Evolutionary conservation across 2,113 vertebrate species (phyloP), one percentile per base, ranked within the genome.

Genomic region (Myotis davidii): DNA sequence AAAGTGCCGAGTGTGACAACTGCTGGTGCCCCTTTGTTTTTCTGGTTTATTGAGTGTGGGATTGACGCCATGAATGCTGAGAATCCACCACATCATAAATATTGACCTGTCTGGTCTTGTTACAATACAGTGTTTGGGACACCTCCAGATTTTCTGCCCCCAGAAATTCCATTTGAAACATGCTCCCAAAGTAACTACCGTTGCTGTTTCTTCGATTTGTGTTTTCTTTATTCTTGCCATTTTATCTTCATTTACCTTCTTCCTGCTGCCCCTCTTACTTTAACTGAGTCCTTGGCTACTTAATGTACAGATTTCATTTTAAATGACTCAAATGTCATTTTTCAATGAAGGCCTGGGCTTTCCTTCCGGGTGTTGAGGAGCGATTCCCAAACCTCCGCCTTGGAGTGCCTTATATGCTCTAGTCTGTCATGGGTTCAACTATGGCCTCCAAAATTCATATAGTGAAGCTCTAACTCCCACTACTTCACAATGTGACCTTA

Each of bases 161-260:
- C 82, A 97, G 94, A 98, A 97, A 96, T 92, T 96, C 96, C 96
- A 95, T 96, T 96, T 93, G 96, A 98, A 97, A 96, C 25, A 37
- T n/a, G 11, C 8, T 72, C 86, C 85, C 93, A 96, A 95, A 97
- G 96, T 93, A 94, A 97, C 77, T 73, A 89, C 82, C 85, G 77
- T 29, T 29, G 27, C 48, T 48, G 3, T 37, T 54, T 69, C 45
- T 82, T 78, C 64, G 16, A 2, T 77, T 32, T 72, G 29, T 25
- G 83, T 61, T 69, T 61, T 48, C 69, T 81, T 78, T 78, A 25
- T 96, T 95, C 91, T 89, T 97, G 94, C 96, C 94, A 95, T 97
- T 97, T 97, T 96, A 94, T 96, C 81, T 87, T 97, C 86, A 69
- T 88, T 94, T 89, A 95, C 82, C 96, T 94, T 96, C 95, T 95